Base-by-base conservation (phyloP, 1,140 invertebrate genomes). In the Lamellibrachia luymesi region DNA sequence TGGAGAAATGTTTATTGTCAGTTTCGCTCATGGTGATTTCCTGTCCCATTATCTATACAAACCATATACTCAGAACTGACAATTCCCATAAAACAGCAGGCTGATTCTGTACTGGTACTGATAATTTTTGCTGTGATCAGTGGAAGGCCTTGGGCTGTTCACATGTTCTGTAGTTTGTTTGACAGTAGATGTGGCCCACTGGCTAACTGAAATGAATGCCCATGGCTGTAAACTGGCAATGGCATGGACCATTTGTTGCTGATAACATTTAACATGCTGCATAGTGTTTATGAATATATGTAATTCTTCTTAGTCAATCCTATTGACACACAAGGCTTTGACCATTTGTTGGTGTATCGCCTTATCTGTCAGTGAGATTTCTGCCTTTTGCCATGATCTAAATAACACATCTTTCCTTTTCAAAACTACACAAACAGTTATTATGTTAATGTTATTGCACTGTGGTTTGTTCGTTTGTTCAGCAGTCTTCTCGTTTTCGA, bases 301-400 rank as follows among this genome's bases (percentile, higher is more conserved):
- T 80, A 80, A 80, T 80, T 80, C 64, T 80, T 80, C 64, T 80
- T 80, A 80, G 64, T 80, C 64, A 80, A 80, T 17, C 64, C 64
- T 17, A 8, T 80, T 80, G 64, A 80, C 64, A 22, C 13, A 80
- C 52, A 56, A 17, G 8, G 64, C 64, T 17, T 22, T 17, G 64
- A 22, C 5, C 25, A 17, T 22, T 80, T 17, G 2, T 10, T 80
- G 2, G 64, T 6, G 13, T 56, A 56, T 80, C 64, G 17, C 2
- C 64, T 22, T 80, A 22, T 80, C 64, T 80, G 13, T 2, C 25
- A 22, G 64, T 80, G 64, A 13, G 64, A 80, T 80, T 80, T 8
- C 8, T 80, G 64, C 17, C 64, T 80, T 22, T 7, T 56, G 52
- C 52, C 13, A 56, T 56, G 52, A 56, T 6, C 52, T 56, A 56